phyloP scores from a whole-genome alignment of 1,140 invertebrate genomes.

The Pygmarrhopalites habei region DNA sequence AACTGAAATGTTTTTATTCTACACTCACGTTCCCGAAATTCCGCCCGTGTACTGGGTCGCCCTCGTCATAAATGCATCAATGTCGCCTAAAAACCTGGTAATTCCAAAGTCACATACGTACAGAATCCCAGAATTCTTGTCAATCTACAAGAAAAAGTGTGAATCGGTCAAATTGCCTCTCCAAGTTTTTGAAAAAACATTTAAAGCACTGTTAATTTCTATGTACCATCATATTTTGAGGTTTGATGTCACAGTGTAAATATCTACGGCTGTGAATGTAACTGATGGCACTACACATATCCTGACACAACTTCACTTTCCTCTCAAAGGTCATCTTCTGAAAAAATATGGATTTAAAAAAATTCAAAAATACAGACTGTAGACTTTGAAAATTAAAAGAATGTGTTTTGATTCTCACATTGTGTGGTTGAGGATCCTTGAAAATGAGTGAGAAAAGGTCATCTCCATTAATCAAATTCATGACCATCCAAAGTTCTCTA shows the following conservation, averaged over 20 bases:
- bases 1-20: no score
- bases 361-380: not conserved
- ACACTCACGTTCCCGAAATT: no score
- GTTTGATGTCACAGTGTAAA: conserved; percentile 15
- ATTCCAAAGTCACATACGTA: conserved; percentile 9
- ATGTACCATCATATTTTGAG: conserved; percentile 13
- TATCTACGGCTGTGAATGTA: conserved; percentile 2
- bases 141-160: conserved; percentile 6
- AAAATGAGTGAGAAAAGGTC: not conserved
- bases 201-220: not conserved
- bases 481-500: conserved; percentile 7
- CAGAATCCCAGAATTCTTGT: not conserved
- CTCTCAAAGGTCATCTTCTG: not conserved
- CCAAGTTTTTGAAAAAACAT: not conserved
- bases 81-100: not conserved
- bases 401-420: not conserved
- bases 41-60: not conserved
- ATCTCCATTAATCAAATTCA: not conserved
- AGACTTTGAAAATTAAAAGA: not conserved
- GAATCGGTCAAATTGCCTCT: not conserved
- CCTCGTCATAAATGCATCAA: not conserved
- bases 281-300: not conserved
- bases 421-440: not conserved
- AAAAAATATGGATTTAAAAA: not conserved
- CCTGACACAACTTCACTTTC: not conserved